Base-by-base conservation (phyloP, 2,888 invertebrate species). In the Mesorhabditis belari region DNA sequence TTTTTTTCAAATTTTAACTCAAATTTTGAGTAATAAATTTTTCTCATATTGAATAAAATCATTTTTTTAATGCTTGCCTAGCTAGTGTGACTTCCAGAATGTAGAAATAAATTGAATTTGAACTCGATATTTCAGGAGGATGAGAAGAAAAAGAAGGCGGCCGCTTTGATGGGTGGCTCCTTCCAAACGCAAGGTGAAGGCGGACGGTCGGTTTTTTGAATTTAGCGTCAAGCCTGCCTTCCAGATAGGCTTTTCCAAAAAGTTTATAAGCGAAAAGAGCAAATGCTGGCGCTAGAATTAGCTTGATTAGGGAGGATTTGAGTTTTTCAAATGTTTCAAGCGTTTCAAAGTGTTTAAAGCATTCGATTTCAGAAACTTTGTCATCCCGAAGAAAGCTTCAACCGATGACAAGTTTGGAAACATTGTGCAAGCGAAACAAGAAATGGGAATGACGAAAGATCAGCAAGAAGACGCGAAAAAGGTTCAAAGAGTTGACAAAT, bases 381-480 rank as follows among this genome's bases (percentile, higher is more conserved):
- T 63, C 21, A 63, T 70, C 58, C 55, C 81, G 60, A 76, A 80
- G 62, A 80, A 80, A 64, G 57, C 61, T 23, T 60, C 64, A 23
- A 27, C 17, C 29, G 65, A 63, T 27, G 79, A 79, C 64, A 73
- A 82, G 71, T 82, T 79, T 79, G 84, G 77, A 84, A 90, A 89
- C 84, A 87, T 92, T 73, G 88, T 89, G 82, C 90, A 90, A 79
- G 92, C 94, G 80, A 92, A 92, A 83, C 85, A 91, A 81, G 96
- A 96, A 85, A 90, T 95, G 85, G 91, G 90, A 87, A 96, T 98
- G 88, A 95, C 96, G 85, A 96, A 93, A 87, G 98, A 98, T 84
- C 96, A 98, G 85, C 86, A 96, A 82, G 96, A 95, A 82, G 95
- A 95, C 83, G 95, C 96, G 85, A 99, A 98, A 64, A 55, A 59